Evolutionary conservation across 2,888 invertebrate species (phyloP).

Genomic region (Eristalis tenax): DNA sequence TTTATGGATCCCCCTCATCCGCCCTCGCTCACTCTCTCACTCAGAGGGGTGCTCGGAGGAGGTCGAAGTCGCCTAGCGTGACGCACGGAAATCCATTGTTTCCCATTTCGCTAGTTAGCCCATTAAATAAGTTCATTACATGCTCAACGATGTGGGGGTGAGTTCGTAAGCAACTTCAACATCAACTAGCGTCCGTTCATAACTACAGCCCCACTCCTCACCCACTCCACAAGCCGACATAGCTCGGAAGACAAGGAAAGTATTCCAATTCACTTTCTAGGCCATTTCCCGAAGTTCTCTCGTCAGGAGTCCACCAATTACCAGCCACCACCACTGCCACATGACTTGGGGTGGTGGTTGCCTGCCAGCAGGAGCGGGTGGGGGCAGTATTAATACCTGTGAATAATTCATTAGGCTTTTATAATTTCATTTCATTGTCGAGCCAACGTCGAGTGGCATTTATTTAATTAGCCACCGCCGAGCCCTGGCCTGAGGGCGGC

Average conservation of each 20-base stretch:
- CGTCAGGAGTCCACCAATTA: slow-evolving; percentile 24
- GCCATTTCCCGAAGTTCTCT: slow-evolving; percentile 42
- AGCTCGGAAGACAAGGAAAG: slow-evolving; percentile 36
- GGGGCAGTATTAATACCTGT: slow-evolving; percentile 62
- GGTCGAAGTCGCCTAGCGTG: slow-evolving; percentile 60
- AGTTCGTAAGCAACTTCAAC: background rate
- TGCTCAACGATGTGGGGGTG: slow-evolving; percentile 24
- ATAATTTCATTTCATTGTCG: slow-evolving; percentile 66
- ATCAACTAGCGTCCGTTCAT: background rate
- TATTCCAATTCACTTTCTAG: slow-evolving; percentile 40
- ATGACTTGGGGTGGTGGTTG: background rate
- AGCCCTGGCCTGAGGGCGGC: background rate
- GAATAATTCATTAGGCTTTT: slow-evolving; percentile 70
- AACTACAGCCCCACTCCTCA: background rate
- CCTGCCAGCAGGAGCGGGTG: background rate
- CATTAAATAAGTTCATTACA: slow-evolving; percentile 71
- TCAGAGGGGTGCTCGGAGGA: background rate
- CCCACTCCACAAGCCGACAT: background rate
- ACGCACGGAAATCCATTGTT: slow-evolving; percentile 72
- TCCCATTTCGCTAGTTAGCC: slow-evolving; percentile 70
- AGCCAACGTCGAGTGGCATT: slow-evolving; percentile 35
- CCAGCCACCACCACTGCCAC: background rate
- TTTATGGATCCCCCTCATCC: slow-evolving; percentile 37
- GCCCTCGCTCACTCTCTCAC: too few species aligned
- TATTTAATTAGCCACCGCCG: slow-evolving; percentile 52